A percentile compares a stretch with the other conserved stretches of the same genome.
phyloP scores from a whole-genome alignment of 2,113 vertebrate species.

The Pseudolaguvia tuberculata region DNA sequence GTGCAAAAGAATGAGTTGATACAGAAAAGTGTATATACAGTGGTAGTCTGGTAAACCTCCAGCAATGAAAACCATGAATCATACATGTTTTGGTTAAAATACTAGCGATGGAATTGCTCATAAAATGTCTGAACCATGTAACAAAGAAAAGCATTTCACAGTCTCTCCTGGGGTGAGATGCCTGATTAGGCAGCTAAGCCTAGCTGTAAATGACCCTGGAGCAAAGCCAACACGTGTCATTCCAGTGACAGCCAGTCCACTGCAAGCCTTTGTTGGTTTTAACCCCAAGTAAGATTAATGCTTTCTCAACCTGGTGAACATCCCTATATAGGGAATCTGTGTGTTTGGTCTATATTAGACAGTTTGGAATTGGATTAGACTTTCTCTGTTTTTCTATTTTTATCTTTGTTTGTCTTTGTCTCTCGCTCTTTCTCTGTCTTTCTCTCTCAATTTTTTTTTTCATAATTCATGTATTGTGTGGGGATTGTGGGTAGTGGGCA shows the following conservation, averaged over 20 bases:
- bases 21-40: background rate
- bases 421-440: too few species aligned
- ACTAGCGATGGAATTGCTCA: background rate
- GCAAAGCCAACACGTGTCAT: conserved; percentile 20
- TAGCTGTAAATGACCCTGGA: conserved; percentile 13
- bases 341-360: background rate
- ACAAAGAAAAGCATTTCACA: background rate
- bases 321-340: conserved; percentile 3
- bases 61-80: conserved; percentile 11
- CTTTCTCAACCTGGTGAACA: background rate
- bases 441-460: background rate
- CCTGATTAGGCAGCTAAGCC: conserved; percentile 36
- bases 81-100: background rate
- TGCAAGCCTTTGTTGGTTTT: conserved; percentile 14
- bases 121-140: conserved; percentile 3
- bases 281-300: conserved; percentile 4
- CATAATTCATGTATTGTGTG: conserved; percentile 23
- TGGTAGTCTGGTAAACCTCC: background rate
- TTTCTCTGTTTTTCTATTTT: background rate
- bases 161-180: background rate
- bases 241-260: conserved; percentile 6
- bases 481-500: conserved; percentile 30
- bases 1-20: background rate
- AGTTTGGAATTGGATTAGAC: too few species aligned
- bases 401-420: too few species aligned